Evolutionary conservation across 2,113 vertebrate species (phyloP), one percentile per base, ranked within the genome.

Genomic region (Limanda limanda): DNA sequence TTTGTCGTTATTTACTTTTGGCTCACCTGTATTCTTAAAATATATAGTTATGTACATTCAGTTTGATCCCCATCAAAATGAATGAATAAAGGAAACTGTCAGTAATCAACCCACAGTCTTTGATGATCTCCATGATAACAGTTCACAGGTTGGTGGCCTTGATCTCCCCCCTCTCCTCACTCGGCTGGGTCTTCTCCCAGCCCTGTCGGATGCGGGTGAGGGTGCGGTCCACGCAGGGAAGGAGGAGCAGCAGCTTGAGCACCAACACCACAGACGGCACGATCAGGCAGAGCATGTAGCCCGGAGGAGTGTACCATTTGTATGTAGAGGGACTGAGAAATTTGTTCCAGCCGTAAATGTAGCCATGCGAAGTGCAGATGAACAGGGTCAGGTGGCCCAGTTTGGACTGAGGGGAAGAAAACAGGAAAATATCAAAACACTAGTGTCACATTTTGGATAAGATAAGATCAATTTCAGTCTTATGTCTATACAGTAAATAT

Each of bases 341-440:
- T 70, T 63, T 90, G 15, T 95, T 92, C 86, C 96, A 95, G 13
- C 96, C 96, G 0, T 96, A 98, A 45, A 96, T 61, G 76, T 98
- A 73, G 0, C 95, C 92, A 25, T 98, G 97, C 0, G 92, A 89
- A 0, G 96, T 98, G 85, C 96, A 98, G 14, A 98, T 83, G 73
- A 94, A 65, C 88, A 99, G 74, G 2, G 96, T 95, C 75, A 97
- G 71, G 71, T 96, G 95, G 71, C 97, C 98, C 40, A 99, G 92
- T 88, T 96, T 98, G 68, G 95, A 98, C 97, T 98, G 90, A 66
- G 45, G 84, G 20, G 2, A 20, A 18, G 27, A 61, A 64, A 17
- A 71, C 12, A 52, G 1, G 64, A 20, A 2, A 40, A 57, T 20
- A 55, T 69, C 45, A 27, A 55, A 62, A 68, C 21, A 54, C 10